Evolutionary conservation across 2,797 vertebrate species (phyloP).

Genomic region (Onychomys arenicola): DNA sequence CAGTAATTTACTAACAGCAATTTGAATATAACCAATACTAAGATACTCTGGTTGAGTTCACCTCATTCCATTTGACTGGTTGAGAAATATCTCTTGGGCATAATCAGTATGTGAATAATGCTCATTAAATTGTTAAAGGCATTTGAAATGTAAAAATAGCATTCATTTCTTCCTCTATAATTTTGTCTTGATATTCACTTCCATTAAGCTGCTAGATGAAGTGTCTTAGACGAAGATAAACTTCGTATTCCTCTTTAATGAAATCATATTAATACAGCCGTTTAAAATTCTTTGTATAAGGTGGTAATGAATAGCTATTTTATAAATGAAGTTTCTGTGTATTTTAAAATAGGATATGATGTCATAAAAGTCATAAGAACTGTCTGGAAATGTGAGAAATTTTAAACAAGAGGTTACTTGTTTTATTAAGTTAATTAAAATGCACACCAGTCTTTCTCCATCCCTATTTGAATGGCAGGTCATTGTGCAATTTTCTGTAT

Average conservation of each 20-base stretch:
- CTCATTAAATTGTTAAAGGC: constrained; percentile 18
- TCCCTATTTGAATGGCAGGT: constrained; percentile 5
- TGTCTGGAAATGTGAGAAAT: constrained; percentile 59
- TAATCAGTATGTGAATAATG: not conserved
- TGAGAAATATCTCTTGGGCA: constrained; percentile 14
- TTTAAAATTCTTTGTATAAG: constrained; percentile 54
- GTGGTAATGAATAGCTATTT: not conserved
- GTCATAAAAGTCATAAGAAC: constrained; percentile 63
- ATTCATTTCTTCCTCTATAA: constrained; percentile 16
- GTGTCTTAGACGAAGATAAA: constrained; percentile 16
- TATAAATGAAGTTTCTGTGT: constrained; percentile 24
- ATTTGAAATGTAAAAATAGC: constrained; percentile 4
- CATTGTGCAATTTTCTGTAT: constrained; percentile 20
- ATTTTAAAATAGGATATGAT: constrained; percentile 65
- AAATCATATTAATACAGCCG: constrained; percentile 17
- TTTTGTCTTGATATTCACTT: constrained; percentile 32
- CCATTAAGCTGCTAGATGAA: constrained; percentile 2
- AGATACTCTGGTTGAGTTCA: not conserved
- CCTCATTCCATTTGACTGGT: constrained; percentile 26
- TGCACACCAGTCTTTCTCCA: constrained; percentile 41
- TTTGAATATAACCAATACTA: not conserved
- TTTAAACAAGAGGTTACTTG: constrained; percentile 66
- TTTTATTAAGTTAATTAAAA: constrained; percentile 69
- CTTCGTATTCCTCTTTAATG: constrained; percentile 36
- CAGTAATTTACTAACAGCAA: constrained; percentile 30